A percentile compares a stretch with the other conserved stretches of the same genome.
phyloP scores from a whole-genome alignment of 2,888 invertebrate species.

The Carabus problematicus region DNA sequence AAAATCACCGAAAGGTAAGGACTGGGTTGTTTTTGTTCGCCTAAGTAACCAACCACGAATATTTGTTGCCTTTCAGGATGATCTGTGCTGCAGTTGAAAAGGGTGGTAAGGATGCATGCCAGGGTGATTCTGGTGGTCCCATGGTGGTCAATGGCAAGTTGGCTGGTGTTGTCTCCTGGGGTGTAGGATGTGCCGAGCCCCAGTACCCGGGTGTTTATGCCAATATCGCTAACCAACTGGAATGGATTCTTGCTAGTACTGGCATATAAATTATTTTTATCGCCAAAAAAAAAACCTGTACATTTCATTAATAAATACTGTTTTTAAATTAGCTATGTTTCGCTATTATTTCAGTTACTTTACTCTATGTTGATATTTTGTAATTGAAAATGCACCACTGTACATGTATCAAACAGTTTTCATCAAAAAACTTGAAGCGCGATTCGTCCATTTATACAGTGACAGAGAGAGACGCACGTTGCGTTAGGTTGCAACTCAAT shows the following conservation, averaged over 20 bases:
- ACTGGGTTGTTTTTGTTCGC: background rate
- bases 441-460: too few species aligned
- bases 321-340: too few species aligned
- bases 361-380: too few species aligned
- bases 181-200: background rate
- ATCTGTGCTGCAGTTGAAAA: slow-evolving; percentile 26
- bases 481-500: too few species aligned
- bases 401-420: too few species aligned
- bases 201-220: background rate
- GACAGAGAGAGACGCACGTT: too few species aligned
- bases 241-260: background rate
- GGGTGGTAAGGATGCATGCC: slow-evolving; percentile 33
- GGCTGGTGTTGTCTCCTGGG: slow-evolving; percentile 2
- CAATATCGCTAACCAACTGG: background rate
- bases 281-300: too few species aligned
- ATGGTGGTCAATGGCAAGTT: background rate
- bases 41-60: background rate
- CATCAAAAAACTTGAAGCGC: too few species aligned
- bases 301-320: too few species aligned
- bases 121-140: slow-evolving; percentile 17
- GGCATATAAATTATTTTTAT: too few species aligned
- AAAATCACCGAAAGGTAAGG: slow-evolving; percentile 8
- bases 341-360: too few species aligned
- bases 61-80: slow-evolving; percentile 14
- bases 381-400: too few species aligned